Conservation (phyloP, 2,797 vertebrate species). For the Eulemur albifrons region DNA sequence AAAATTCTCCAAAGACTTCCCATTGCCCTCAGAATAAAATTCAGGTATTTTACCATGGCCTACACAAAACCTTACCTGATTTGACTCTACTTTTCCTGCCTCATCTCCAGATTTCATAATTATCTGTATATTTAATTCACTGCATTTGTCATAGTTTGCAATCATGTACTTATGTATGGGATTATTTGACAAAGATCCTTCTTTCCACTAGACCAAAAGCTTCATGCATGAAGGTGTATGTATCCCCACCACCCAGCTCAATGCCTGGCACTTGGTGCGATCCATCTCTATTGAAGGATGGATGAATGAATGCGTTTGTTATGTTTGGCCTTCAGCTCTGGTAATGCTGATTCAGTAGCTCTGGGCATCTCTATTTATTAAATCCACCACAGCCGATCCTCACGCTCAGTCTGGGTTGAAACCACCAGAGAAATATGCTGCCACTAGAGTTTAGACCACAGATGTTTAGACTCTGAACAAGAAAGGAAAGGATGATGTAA, state of each 20-base stretch:
- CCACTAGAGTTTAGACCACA: neutral
- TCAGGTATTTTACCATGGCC: neutral
- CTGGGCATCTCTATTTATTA: neutral
- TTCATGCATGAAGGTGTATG: neutral
- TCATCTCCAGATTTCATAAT: neutral
- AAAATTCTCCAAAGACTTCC: neutral
- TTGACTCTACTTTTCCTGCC: neutral
- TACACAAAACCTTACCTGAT: neutral
- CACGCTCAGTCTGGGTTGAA: neutral
- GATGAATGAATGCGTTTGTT: neutral
- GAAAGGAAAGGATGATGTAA: neutral
- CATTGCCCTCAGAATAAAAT: neutral
- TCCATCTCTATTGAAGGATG: neutral
- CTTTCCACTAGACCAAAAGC: neutral
- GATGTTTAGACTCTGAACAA: slow-evolving; percentile 39
- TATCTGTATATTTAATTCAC: neutral
- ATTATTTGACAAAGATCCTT: neutral
- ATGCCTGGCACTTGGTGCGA: neutral
- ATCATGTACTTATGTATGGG: neutral
- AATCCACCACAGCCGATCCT: neutral
- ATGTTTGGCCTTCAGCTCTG: neutral
- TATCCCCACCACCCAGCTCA: neutral
- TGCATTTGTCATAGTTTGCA: neutral
- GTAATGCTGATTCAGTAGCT: neutral
- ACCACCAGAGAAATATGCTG: neutral